Percentiles rank a stretch among this genome's conserved stretches.
phyloP scores from a whole-genome alignment of 2,113 vertebrate genomes.

The Tetrax tetrax region DNA sequence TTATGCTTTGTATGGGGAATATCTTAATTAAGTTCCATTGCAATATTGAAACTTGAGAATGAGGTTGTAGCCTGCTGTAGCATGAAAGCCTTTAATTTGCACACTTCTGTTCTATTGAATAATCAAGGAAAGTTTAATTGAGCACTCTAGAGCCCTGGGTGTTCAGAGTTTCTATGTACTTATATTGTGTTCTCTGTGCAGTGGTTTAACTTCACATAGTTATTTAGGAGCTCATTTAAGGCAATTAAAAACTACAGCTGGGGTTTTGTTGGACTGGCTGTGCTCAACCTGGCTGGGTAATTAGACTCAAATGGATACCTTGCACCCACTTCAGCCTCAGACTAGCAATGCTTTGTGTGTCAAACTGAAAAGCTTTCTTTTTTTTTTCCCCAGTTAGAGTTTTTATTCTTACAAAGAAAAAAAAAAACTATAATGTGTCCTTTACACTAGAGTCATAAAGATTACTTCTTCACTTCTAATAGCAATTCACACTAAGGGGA shows the following conservation, averaged over 20 bases:
- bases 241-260: constrained; percentile 59
- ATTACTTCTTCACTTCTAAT: background rate
- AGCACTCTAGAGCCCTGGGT: constrained; percentile 38
- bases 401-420: background rate
- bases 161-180: constrained; percentile 19
- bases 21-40: constrained; percentile 64
- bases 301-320: constrained; percentile 43
- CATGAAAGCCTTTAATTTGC: constrained; percentile 65
- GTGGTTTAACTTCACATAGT: constrained; percentile 24
- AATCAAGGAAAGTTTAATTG: constrained; percentile 65
- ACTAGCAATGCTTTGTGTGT: background rate
- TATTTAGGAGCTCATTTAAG: constrained; percentile 58
- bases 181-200: constrained; percentile 18
- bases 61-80: constrained; percentile 55
- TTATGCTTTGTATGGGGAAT: constrained; percentile 32
- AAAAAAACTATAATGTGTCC: background rate
- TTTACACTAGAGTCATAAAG: background rate
- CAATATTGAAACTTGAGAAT: constrained; percentile 59
- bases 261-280: constrained; percentile 33
- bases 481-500: background rate
- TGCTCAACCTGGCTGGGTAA: constrained; percentile 13
- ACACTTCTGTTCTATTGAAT: constrained; percentile 61
- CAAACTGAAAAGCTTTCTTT: background rate
- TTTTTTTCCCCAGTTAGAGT: background rate
- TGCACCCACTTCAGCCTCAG: constrained; percentile 14